Evolutionary conservation across 2,888 invertebrate genomes (phyloP).

Genomic region (Laothoe populi): DNA sequence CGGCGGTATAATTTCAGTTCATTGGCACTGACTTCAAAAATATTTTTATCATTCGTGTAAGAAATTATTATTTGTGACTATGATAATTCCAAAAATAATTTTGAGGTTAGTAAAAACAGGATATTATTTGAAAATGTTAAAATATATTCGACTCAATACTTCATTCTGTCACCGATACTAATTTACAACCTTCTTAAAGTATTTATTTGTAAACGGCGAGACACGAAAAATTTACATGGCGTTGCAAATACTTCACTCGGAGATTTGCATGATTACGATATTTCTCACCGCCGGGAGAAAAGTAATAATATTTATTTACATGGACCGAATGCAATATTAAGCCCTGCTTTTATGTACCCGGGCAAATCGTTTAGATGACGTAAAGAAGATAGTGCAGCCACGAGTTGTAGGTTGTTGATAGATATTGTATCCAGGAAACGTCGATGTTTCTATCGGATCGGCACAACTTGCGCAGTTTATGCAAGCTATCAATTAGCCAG

Average conservation of each 20-base stretch:
- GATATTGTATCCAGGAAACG: slow-evolving; percentile 71
- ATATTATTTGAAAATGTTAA: not conserved
- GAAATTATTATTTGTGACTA: not conserved
- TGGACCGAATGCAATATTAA: too few relatives aligned
- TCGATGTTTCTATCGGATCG: slow-evolving; percentile 59
- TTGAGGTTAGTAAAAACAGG: not conserved
- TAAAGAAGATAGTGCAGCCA: slow-evolving; percentile 33
- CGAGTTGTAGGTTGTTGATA: slow-evolving; percentile 43
- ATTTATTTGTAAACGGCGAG: not conserved
- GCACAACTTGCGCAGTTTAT: slow-evolving; percentile 65
- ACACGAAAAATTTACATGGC: slow-evolving; percentile 24
- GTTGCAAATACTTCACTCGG: slow-evolving; percentile 25
- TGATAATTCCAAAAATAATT: not conserved
- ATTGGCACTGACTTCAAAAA: too few relatives aligned
- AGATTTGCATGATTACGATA: slow-evolving; percentile 36
- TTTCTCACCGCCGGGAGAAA: slow-evolving; percentile 35
- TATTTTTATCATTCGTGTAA: too few relatives aligned
- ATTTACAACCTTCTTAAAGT: slow-evolving; percentile 17
- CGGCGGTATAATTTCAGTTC: too few relatives aligned
- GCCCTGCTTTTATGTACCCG: too few relatives aligned
- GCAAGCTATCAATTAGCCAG: slow-evolving; percentile 79
- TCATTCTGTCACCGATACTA: slow-evolving; percentile 4
- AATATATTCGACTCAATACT: not conserved
- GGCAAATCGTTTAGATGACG: slow-evolving; percentile 42
- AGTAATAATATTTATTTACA: slow-evolving; percentile 33